Percentiles rank a stretch among this genome's conserved stretches.
These are phyloP conservation scores for Amphibalanus amphitrite DNA, from an alignment of 1,140 invertebrate genomes.

Conservation along the genomic window DNA sequence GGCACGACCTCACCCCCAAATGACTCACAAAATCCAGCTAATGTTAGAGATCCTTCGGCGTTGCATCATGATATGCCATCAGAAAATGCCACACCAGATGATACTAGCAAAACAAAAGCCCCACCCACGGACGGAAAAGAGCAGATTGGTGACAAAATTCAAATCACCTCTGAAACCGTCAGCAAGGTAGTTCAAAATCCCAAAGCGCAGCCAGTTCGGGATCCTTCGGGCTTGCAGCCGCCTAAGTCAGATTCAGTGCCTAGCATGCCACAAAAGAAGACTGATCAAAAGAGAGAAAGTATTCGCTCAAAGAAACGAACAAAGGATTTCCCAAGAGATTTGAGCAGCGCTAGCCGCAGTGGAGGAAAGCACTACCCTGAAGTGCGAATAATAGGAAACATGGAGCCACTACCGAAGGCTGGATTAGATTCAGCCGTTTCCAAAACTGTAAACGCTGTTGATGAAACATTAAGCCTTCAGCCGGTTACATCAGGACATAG, in stretches of 20 bases:
- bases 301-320: background rate
- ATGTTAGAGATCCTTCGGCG: background rate
- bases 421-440: background rate
- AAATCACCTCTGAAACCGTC: background rate
- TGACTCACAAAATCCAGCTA: background rate
- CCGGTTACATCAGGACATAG: background rate
- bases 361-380: background rate
- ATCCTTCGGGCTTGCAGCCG: background rate
- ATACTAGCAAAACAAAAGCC: background rate
- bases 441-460: background rate
- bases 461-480: background rate
- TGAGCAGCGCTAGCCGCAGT: background rate
- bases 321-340: background rate
- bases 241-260: background rate
- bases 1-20: background rate
- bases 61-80: background rate
- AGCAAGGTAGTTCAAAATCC: background rate
- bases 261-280: background rate
- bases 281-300: background rate
- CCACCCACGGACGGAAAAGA: background rate
- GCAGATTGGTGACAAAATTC: background rate
- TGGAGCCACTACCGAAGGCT: background rate
- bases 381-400: background rate
- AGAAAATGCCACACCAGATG: background rate
- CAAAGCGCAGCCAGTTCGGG: background rate